Evolutionary conservation across 1,140 invertebrate genomes (phyloP).

Genomic region (Platyscapa corneri): DNA sequence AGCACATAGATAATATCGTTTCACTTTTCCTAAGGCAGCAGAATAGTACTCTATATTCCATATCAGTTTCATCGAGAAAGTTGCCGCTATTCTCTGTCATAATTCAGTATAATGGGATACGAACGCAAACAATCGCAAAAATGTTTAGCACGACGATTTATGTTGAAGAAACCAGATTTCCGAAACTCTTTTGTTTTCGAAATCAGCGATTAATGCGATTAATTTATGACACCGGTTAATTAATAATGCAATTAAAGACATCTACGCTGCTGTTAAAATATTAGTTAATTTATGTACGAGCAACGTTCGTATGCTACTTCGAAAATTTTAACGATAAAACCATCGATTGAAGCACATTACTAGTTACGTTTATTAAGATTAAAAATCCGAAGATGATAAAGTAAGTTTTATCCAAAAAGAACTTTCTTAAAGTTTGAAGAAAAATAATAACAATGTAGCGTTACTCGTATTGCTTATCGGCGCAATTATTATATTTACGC

Average conservation of each 20-base stretch:
- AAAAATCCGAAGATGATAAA: neutral
- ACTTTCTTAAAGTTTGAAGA: no score
- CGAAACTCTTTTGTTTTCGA: neutral
- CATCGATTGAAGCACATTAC: neutral
- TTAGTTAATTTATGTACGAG: no score
- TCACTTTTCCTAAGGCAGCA: slow-evolving; percentile 17
- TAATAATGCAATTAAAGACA: no score
- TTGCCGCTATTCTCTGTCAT: slow-evolving; percentile 25
- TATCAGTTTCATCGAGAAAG: slow-evolving; percentile 63
- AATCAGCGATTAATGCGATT: neutral
- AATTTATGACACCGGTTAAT: neutral
- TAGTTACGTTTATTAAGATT: neutral
- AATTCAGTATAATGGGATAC: slow-evolving; percentile 17
- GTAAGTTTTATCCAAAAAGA: no score
- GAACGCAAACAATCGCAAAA: no score
- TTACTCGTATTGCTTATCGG: neutral
- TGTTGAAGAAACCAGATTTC: slow-evolving; percentile 15
- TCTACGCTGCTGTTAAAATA: no score
- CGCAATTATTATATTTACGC: neutral
- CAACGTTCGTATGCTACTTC: no score
- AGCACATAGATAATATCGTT: slow-evolving; percentile 39
- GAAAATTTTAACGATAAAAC: neutral
- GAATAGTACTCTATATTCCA: slow-evolving; percentile 25
- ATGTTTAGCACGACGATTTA: neutral
- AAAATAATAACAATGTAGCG: neutral